Evolutionary conservation across 2,888 invertebrate species (phyloP), one percentile per base, ranked within the genome.

Genomic region (Pseudoips prasinana): DNA sequence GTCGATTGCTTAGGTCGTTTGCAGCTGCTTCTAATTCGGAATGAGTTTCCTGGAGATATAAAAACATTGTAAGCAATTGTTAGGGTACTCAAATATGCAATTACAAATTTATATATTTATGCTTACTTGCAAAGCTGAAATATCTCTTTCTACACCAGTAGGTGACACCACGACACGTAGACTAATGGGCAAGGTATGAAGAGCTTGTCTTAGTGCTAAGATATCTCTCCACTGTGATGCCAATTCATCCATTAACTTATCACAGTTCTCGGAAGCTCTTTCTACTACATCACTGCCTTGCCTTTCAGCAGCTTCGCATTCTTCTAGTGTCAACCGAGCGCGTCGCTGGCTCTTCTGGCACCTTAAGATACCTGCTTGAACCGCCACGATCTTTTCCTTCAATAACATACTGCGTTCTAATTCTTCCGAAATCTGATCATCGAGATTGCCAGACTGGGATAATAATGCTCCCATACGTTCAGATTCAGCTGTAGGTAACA

Each of bases 121-220:
- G 18, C 57, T 67, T 46, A 87, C 87, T 74, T 87, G 87, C 34
- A 88, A 58, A 22, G 75, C 92, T 0, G 94, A 93, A 24, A 96
- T 94, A 46, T 95, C 94, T 25, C 92, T 90, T 67, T 96, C 95
- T 11, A 95, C 85, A 46, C 93, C 91, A 0, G 93, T 91, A 0
- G 95, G 95, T 0, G 95, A 95, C 0, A 96, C 93, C 0, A 94
- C 92, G 24, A 95, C 92, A 26, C 94, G 90, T 37, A 95, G 83
- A 22, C 94, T 91, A 64, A 92, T 94, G 0, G 95, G 95, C 30
- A 96, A 75, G 0, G 94, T 94, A 55, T 96, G 95, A 14, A 95
- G 78, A 33, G 94, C 87, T 67, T 95, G 95, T 11, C 95, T 85
- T 10, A 95, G 75, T 0, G 91, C 90, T 90, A 95, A 92, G 17